Evolutionary conservation across 2,888 invertebrate genomes (phyloP), one percentile per base, ranked within the genome.

Genomic region (Andricus curvator): DNA sequence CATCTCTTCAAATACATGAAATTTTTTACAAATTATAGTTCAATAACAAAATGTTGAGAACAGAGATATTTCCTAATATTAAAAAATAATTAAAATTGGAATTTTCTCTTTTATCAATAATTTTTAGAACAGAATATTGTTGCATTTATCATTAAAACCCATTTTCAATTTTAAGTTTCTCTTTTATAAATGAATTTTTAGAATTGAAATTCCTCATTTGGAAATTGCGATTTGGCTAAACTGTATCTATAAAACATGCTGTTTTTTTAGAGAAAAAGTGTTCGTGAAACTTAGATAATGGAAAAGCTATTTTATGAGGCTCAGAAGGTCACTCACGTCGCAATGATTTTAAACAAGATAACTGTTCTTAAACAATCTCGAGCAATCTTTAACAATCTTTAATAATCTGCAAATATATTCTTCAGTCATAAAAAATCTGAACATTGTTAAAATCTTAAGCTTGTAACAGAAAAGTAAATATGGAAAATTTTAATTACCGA

Each of bases 271-370:
- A 22, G 68, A 68, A 68, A 68, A 68, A 48, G 44, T 22, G 48
- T 44, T 68, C 68, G 1, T 68, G 48, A 68, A 68, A 68, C 48
- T 68, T 15, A 68, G 68, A 68, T 48, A 68, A 68, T 68, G 48
- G 22, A 68, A 68, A 68, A 48, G 48, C 44, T 25, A 25, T 48
- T 68, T 68, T 68, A 68, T 68, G 68, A 68, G 41, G 1, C 70
- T 51, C 22, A 15, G 48, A 70, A 70, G 70, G 70, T 70, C 70
- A 70, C 20, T 70, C 51, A 70, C 51, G 33, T 70, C 48, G 70
- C 51, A 51, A 70, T 20, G 51, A 48, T 51, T 68, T 70, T 51
- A 51, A 70, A 70, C 70, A 70, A 70, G 70, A 70, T 70, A 70
- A 70, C 70, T 70, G 70, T 51, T 48, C 29, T 70, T 70, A 48